Base-by-base conservation (phyloP, 2,113 vertebrate species). In the Megalops atlanticus region DNA sequence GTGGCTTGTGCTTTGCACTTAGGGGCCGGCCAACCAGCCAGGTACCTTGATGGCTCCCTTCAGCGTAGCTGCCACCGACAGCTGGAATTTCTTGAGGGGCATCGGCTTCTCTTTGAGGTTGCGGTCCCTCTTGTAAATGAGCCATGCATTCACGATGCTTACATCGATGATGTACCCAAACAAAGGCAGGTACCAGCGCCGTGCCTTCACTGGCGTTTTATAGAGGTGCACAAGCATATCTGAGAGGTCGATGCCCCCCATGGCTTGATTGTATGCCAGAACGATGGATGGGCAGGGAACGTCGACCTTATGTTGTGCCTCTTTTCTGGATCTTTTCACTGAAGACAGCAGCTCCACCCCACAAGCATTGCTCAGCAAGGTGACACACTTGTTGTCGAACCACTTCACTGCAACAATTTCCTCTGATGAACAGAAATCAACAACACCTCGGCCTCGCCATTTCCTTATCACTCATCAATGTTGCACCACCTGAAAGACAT, bases 71-170 rank as follows among this genome's bases (percentile, higher is more conserved):
- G 74, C 54, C 78, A 77, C 73, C 73, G 49, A 80, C 69, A 83
- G 83, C 82, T 54, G 74, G 76, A 83, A 78, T 80, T 77, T 79
- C 79, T 80, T 73, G n/a, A 70, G 16, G 36, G 58, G 68, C 76
- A 75, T n/a, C 4, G 52, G 35, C 64, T 64, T 64, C 35, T 64
- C 52, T 38, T 39, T 78, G 75, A 77, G 83, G 78, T 47, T 54
- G 68, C 80, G 81, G 80, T 81, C 69, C 79, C 52, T 41, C 71
- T 52, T 76, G 64, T 47, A 80, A 21, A 72, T 45, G 27, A 72
- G 68, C 68, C 78, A 80, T 18, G 27, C 39, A 47, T 80, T 72
- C 1, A n/a, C 39, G 43, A 80, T 72, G 69, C 40, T 64, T 35
- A 74, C 15, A n/a, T 80, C 39, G 35, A 79, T 40, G 36, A 79